Evolutionary conservation across 2,888 invertebrate species (phyloP).

Genomic region (Muschampia staudingeri): DNA sequence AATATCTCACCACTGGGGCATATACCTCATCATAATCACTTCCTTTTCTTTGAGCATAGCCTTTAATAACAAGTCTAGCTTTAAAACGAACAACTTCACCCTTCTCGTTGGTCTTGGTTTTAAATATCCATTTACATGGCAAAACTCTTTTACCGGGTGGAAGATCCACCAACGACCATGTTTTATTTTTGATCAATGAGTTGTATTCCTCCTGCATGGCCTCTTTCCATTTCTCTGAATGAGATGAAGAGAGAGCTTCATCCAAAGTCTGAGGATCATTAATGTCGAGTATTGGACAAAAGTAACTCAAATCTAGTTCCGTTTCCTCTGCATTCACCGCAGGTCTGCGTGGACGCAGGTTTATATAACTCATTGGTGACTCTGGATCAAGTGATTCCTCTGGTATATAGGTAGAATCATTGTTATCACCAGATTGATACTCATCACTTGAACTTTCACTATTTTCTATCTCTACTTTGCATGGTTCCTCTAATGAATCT

Average conservation of each 20-base stretch:
- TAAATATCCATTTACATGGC: constrained; percentile 63
- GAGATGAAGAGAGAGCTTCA: not conserved
- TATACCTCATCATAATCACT: constrained; percentile 54
- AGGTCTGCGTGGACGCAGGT: not conserved
- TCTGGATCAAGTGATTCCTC: not conserved
- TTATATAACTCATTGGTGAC: not conserved
- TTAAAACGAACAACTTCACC: constrained; percentile 54
- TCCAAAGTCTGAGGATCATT: not conserved
- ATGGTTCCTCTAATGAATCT: not conserved
- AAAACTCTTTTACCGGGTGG: not conserved
- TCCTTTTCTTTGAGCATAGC: constrained; percentile 47
- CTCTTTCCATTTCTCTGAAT: not conserved
- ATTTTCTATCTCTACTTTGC: not conserved
- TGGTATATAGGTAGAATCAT: not conserved
- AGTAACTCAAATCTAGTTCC: not conserved
- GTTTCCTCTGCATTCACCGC: not conserved
- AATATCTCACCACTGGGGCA: constrained; percentile 45
- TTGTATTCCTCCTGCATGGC: not conserved
- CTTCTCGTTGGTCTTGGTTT: constrained; percentile 59
- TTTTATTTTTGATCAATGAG: not conserved
- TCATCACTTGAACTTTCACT: not conserved
- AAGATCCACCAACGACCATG: not conserved
- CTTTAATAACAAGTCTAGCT: constrained; percentile 60
- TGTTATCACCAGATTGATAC: not conserved
- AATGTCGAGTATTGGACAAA: not conserved